Evolutionary conservation across 2,888 invertebrate species (phyloP), one percentile per base, ranked within the genome.

Genomic region (Rhyacophila evoluta): DNA sequence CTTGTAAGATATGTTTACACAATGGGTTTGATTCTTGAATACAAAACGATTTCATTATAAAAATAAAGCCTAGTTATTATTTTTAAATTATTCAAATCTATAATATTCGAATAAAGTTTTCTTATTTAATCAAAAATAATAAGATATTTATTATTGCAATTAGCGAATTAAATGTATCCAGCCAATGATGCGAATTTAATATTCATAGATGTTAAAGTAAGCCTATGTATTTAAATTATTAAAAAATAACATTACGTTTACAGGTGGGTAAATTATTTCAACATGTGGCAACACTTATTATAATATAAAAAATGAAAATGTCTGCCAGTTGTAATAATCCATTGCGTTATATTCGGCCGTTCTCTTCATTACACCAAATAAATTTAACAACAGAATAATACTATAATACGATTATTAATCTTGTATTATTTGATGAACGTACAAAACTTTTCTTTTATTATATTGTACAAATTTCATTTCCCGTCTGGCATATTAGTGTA

Each of bases 341-440:
- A 8, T 19, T 10, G 55, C 55, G 55, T 55, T 25, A 55, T 19
- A 55, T 55, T 55, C 10, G 19, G 55, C 55, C 55, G 19, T 55
- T 55, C 55, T 55, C 55, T 55, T 19, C 55, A 55, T 55, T 55
- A 19, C 19, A 55, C 25, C 15, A 10, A 55, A 19, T 55, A 55
- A 55, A 55, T 55, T 19, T 19, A 15, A 25, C 25, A 55, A 55
- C 55, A 25, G 25, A 8, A 55, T 33, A 19, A 25, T 55, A 55
- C 55, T 55, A 55, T 55, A 55, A 55, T 55, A 25, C 19, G 55
- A 55, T 55, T 55, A 55, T 55, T 55, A 55, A 55, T 19, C 19
- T 55, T 19, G 19, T 55, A 55, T 55, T 55, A 55, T 55, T 55
- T 55, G 55, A 55, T 55, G 25, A 55, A 55, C 55, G 55, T 55